phyloP scores from a whole-genome alignment of 2,113 vertebrate genomes.

The Ammodytes marinus region DNA sequence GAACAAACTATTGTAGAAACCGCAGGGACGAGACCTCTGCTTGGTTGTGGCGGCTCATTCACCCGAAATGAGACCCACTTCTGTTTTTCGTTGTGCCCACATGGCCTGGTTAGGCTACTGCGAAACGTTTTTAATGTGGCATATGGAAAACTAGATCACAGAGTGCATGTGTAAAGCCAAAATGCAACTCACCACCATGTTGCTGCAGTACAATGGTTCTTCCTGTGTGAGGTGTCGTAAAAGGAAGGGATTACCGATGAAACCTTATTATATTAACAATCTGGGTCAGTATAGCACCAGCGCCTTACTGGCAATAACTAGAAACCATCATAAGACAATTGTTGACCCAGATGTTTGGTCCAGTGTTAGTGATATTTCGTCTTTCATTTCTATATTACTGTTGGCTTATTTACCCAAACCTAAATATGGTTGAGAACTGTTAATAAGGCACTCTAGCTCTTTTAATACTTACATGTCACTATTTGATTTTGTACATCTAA shows the following conservation, averaged over 20 bases:
- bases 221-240: neutral
- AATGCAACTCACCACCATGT: neutral
- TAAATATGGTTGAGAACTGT: neutral
- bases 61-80: neutral
- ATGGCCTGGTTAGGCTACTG: neutral
- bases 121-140: constrained; percentile 34
- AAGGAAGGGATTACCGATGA: no score
- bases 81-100: constrained; percentile 6
- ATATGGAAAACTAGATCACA: neutral
- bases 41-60: constrained; percentile 25
- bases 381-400: no score
- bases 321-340: no score
- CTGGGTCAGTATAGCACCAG: no score
- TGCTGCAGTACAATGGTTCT: neutral
- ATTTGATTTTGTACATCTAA: neutral
- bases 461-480: neutral
- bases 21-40: neutral
- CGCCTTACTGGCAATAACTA: no score
- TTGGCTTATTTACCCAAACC: neutral
- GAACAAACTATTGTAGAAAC: neutral
- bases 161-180: neutral
- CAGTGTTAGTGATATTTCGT: neutral
- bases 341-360: neutral
- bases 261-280: no score
- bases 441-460: no score